phyloP scores from a whole-genome alignment of 2,113 vertebrate species.

The Girardinichthys multiradiatus region DNA sequence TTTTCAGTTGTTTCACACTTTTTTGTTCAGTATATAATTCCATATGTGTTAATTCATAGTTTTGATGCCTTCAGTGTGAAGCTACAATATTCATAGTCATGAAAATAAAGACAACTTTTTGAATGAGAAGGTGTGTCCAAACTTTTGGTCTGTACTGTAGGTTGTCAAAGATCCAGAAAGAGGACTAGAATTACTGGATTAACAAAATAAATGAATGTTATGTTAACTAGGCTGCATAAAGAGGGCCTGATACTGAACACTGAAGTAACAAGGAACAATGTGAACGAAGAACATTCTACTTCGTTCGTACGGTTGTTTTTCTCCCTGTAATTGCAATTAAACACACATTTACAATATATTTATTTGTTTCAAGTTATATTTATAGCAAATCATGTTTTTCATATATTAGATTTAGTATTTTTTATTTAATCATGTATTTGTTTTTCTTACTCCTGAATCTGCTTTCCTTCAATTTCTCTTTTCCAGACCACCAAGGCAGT shows the following conservation, averaged over 20 bases:
- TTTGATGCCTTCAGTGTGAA: too few relatives aligned
- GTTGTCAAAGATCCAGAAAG: neutral
- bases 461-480: constrained; percentile 21
- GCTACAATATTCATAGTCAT: too few relatives aligned
- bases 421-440: too few relatives aligned
- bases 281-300: neutral
- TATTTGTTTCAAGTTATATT: too few relatives aligned
- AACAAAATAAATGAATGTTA: neutral
- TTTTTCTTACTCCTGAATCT: constrained; percentile 32
- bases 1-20: too few relatives aligned
- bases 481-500: constrained; percentile 95
- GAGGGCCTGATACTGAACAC: neutral
- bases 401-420: too few relatives aligned
- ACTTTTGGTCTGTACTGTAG: too few relatives aligned
- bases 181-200: neutral
- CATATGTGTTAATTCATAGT: too few relatives aligned
- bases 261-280: neutral
- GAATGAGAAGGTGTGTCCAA: too few relatives aligned
- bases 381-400: neutral
- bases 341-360: neutral
- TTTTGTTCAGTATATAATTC: too few relatives aligned
- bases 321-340: neutral
- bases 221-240: neutral
- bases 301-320: neutral
- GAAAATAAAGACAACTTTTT: too few relatives aligned